Evolutionary conservation across 2,888 invertebrate species (phyloP).

Genomic region (Clostera curtula): DNA sequence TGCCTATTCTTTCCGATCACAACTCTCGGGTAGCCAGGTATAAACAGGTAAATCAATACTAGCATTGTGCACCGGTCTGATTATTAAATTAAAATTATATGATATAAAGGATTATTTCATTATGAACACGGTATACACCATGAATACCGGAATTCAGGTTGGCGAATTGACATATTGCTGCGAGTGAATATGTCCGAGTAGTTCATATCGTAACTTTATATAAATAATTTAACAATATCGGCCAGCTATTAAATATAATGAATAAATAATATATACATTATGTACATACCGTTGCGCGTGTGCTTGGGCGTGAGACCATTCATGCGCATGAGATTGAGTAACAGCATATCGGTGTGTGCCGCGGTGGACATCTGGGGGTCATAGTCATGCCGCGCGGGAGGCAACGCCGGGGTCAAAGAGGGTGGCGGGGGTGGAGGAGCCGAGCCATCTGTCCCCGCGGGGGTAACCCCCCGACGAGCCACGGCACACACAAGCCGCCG

Average conservation of each 20-base stretch:
- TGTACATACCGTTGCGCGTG: slow-evolving; percentile 35
- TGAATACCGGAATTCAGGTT: no score
- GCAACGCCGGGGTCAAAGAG: slow-evolving; percentile 12
- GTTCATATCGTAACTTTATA: no score
- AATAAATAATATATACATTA: slow-evolving; percentile 4
- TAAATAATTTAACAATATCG: no score
- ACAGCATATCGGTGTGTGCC: slow-evolving; percentile 61
- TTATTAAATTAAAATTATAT: no score
- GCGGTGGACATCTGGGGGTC: slow-evolving; percentile 55
- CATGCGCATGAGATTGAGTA: slow-evolving; percentile 61
- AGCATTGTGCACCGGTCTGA: no score
- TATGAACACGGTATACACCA: no score
- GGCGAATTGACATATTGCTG: no score
- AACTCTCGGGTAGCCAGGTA: no score
- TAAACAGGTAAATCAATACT: no score
- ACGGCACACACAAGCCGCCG: slow-evolving; percentile 51
- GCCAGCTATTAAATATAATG: not conserved
- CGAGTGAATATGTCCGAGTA: no score
- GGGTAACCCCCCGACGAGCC: slow-evolving; percentile 28
- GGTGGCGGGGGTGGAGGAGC: slow-evolving; percentile 12
- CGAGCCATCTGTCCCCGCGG: slow-evolving; percentile 25
- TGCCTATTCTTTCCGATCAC: no score
- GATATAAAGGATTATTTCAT: no score
- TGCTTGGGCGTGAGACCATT: slow-evolving; percentile 53
- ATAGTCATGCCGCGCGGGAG: slow-evolving; percentile 22